Conservation (phyloP, 2,888 invertebrate species). For the Xanthorhoe spadicearia region DNA sequence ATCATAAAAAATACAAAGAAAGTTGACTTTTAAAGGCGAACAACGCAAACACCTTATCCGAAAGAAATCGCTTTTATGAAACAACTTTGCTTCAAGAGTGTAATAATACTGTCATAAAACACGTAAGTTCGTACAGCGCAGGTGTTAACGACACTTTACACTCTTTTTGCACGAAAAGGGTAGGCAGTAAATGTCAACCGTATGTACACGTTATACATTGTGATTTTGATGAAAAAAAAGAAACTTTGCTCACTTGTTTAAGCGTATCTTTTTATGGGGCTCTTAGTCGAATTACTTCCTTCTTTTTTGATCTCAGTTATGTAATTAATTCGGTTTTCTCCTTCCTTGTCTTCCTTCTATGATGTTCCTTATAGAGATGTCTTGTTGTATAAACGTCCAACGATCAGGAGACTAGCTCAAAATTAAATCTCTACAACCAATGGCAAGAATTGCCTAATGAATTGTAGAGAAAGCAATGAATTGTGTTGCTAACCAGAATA, state of each 20-base stretch:
- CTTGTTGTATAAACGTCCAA: too few relatives aligned
- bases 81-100: constrained; percentile 22
- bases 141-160: constrained; percentile 34
- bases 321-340: too few relatives aligned
- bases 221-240: constrained; percentile 25
- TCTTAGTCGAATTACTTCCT: too few relatives aligned
- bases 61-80: constrained; percentile 22
- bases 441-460: neutral
- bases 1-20: neutral
- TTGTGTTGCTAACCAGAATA: constrained; percentile 51
- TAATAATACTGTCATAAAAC: constrained; percentile 29
- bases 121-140: constrained; percentile 29
- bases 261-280: too few relatives aligned
- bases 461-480: constrained; percentile 57
- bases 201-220: constrained; percentile 28
- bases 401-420: too few relatives aligned
- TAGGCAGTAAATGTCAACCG: constrained; percentile 33
- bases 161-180: constrained; percentile 34
- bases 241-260: constrained; percentile 8
- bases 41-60: constrained; percentile 3
- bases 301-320: too few relatives aligned
- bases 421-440: neutral
- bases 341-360: too few relatives aligned
- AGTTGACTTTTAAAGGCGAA: neutral
- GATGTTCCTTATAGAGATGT: too few relatives aligned